Evolutionary conservation across 2,888 invertebrate genomes (phyloP).

Genomic region (Bugula neritina): DNA sequence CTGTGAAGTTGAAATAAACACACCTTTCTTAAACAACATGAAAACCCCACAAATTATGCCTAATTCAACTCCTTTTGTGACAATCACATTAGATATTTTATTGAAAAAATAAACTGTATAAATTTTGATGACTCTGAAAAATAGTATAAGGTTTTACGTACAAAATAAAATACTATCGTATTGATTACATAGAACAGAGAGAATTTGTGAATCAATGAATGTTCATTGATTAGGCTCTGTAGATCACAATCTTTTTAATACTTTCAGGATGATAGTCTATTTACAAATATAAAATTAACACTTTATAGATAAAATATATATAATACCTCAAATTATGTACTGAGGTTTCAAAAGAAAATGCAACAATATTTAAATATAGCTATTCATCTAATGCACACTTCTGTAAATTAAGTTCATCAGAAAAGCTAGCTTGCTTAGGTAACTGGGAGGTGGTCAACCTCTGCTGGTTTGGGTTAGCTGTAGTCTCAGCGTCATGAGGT

Average conservation of each 20-base stretch:
- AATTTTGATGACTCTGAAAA: neutral
- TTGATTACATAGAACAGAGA: neutral
- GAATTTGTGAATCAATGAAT: neutral
- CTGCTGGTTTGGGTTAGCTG: neutral
- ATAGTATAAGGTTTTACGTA: neutral
- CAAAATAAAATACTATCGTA: neutral
- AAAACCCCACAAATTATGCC: no score
- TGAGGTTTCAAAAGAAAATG: no score
- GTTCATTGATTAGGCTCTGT: neutral
- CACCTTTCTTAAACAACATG: no score
- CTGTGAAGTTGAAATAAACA: no score
- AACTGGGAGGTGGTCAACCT: neutral
- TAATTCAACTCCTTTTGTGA: no score
- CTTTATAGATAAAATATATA: neutral
- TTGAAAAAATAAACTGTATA: neutral
- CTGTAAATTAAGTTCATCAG: constrained; percentile 21
- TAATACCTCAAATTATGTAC: neutral
- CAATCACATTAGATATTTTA: no score
- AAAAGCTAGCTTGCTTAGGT: constrained; percentile 25
- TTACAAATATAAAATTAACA: neutral
- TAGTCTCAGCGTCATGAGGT: neutral
- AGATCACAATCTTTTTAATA: constrained; percentile 19
- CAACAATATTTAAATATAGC: neutral
- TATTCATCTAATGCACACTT: constrained; percentile 24
- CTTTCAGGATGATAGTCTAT: constrained; percentile 23